Percentiles rank a stretch among this genome's conserved stretches.
Evolutionary conservation across 2,888 invertebrate genomes (phyloP).

Genomic region (Eupsilia transversa): DNA sequence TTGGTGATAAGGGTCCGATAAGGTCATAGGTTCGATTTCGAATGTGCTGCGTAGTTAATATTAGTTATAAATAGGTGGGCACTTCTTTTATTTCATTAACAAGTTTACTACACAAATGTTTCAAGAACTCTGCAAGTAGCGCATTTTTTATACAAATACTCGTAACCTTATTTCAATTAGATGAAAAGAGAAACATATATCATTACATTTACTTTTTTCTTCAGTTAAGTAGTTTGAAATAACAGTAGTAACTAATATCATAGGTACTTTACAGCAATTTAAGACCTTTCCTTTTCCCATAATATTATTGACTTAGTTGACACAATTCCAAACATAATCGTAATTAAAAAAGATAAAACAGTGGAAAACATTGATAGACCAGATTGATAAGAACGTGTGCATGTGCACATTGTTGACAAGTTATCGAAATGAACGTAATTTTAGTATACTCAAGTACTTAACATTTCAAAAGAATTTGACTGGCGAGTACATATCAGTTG

Average conservation of each 20-base stretch:
- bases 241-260: neutral
- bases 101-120: too few relatives aligned
- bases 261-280: neutral
- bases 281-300: neutral
- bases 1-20: conserved; percentile 31
- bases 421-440: neutral
- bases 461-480: neutral
- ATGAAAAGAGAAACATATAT: neutral
- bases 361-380: neutral
- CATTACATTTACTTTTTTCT: neutral
- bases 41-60: conserved; percentile 23
- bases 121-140: neutral
- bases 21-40: conserved; percentile 35
- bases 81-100: neutral
- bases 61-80: neutral
- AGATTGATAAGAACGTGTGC: conserved; percentile 9
- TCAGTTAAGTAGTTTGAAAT: neutral
- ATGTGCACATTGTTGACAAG: neutral
- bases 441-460: neutral
- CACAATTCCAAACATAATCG: neutral
- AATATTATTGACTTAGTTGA: neutral
- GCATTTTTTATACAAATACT: neutral
- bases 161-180: neutral
- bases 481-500: neutral
- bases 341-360: neutral